Percentiles rank a stretch among this genome's conserved stretches.
Evolutionary conservation across 2,113 vertebrate genomes (phyloP).

Genomic region (Colius striatus): DNA sequence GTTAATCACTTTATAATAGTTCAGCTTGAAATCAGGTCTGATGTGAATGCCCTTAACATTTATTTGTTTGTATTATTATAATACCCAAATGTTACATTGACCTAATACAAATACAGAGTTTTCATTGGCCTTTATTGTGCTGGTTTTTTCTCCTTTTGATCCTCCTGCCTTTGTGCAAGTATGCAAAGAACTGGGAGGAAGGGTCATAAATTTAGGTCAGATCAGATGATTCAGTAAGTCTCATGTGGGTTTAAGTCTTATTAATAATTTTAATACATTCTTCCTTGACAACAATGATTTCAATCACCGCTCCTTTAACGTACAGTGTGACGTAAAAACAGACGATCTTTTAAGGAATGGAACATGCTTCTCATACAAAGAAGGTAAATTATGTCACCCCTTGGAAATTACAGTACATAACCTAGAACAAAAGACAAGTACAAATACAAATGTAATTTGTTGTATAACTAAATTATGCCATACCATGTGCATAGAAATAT

Average conservation of each 20-base stretch:
- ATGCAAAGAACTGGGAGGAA: slow-evolving; percentile 29
- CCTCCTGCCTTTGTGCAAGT: slow-evolving; percentile 16
- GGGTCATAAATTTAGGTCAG: slow-evolving; percentile 74
- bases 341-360: not conserved
- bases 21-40: slow-evolving; percentile 74
- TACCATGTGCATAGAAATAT: not conserved
- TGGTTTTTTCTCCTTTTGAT: not conserved
- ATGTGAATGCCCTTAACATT: slow-evolving; percentile 63
- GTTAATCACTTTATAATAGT: slow-evolving; percentile 79
- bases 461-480: not conserved
- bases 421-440: not conserved
- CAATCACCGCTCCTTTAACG: slow-evolving; percentile 33
- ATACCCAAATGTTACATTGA: slow-evolving; percentile 49
- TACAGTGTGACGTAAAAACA: slow-evolving; percentile 3
- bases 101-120: slow-evolving; percentile 40
- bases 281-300: slow-evolving; percentile 52
- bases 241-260: slow-evolving; percentile 65
- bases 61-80: slow-evolving; percentile 71
- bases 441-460: not conserved
- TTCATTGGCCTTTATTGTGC: slow-evolving; percentile 36
- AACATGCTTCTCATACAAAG: not conserved
- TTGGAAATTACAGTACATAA: not conserved
- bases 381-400: slow-evolving; percentile 2
- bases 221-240: slow-evolving; percentile 60
- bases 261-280: slow-evolving; percentile 69